Conservation (phyloP, 2,113 vertebrate species). For the Upupa epops region DNA sequence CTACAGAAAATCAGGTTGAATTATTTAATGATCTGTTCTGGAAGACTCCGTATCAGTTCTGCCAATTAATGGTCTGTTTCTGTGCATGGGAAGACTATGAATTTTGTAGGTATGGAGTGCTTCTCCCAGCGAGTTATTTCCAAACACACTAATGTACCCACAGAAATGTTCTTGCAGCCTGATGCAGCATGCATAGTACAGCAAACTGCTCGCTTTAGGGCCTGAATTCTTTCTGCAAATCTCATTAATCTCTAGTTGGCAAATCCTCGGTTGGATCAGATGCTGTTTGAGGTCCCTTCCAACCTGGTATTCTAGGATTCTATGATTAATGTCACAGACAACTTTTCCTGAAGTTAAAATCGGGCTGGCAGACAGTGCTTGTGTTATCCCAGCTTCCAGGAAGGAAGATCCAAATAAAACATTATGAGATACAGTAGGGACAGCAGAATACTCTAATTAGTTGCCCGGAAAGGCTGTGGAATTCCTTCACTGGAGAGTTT, state of each 20-base stretch:
- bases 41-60: neutral
- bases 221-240: neutral
- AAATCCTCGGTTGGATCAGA: too few relatives aligned
- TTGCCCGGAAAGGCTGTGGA: neutral
- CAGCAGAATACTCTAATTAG: neutral
- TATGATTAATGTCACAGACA: neutral
- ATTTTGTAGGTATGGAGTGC: neutral
- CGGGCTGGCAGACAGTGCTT: neutral
- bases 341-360: neutral
- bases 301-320: neutral
- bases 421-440: neutral
- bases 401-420: neutral
- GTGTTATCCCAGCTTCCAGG: neutral
- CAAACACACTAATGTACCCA: neutral
- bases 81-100: rapidly evolving
- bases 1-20: neutral
- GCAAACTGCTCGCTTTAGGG: neutral
- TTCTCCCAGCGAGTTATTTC: neutral
- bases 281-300: too few relatives aligned
- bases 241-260: too few relatives aligned
- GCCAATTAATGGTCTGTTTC: neutral
- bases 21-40: neutral
- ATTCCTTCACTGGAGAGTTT: neutral
- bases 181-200: neutral
- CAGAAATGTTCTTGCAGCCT: neutral